Conservation (phyloP, 2,888 invertebrate genomes). For the Plutella xylostella region DNA sequence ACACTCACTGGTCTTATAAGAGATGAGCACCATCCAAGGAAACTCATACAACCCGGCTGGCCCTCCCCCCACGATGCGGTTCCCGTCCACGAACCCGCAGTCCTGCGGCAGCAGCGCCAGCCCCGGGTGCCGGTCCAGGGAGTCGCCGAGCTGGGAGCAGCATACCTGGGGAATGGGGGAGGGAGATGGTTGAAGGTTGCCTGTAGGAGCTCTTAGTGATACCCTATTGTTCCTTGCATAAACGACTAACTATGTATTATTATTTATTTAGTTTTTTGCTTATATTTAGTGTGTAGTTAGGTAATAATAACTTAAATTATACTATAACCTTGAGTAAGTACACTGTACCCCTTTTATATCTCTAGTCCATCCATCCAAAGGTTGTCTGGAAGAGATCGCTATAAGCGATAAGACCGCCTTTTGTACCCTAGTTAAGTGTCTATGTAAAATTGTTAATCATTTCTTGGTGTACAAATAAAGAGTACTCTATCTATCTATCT, state of each 20-base stretch:
- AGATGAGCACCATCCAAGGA: constrained; percentile 75
- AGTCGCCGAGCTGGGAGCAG: neutral
- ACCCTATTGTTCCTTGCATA: no score
- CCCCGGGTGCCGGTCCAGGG: constrained; percentile 26
- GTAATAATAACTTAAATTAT: no score
- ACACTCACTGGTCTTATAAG: constrained; percentile 39
- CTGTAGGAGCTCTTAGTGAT: neutral
- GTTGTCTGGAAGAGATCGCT: no score
- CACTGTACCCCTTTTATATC: no score
- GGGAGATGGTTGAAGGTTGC: neutral
- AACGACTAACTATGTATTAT: neutral
- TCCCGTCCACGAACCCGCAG: constrained; percentile 58
- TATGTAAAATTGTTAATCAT: no score
- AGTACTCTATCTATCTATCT: no score
- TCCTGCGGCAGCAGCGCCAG: constrained; percentile 17
- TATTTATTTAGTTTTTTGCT: neutral
- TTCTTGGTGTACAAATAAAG: no score
- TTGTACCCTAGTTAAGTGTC: no score
- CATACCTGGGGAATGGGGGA: neutral
- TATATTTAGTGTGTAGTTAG: no score
- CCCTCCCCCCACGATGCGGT: constrained; percentile 66
- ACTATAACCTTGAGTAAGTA: no score
- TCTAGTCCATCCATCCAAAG: no score
- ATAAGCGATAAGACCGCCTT: no score
- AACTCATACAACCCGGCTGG: constrained; percentile 64